Evolutionary conservation across 2,797 vertebrate genomes (phyloP), one percentile per base, ranked within the genome.

Genomic region (Todus mexicanus): DNA sequence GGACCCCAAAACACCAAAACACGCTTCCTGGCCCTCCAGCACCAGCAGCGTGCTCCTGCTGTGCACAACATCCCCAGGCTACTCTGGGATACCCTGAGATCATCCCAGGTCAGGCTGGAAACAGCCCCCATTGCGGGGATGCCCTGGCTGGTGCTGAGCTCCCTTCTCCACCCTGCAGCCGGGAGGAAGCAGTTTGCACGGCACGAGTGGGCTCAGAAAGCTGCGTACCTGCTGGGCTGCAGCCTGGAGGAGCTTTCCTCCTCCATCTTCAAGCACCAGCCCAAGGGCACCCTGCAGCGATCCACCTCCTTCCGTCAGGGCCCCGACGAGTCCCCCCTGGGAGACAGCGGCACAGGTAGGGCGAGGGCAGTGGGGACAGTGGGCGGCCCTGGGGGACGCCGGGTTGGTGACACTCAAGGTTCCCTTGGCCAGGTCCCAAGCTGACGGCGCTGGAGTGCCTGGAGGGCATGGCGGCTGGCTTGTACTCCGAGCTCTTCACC

Each of bases 151-250:
- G 15, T 4, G 0, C 91, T 94, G 76, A 96, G 23, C 10, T 14
- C 65, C 53, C 14, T 81, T 86, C 65, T 86, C 69, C 45, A 47
- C 84, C 42, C 78, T 33, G 6, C 71, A 99, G 99, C 97, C 7
- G 99, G 99, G 45, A 98, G 99, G 23, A 98, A 98, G 94, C 99
- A 99, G 97, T 99, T 99, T 98, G 99, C 99, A 8, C 98, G 98
- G 33, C 99, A 99, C 0, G 99, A 99, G 87, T 99, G 99, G 99
- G 99, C 99, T 60, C 99, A 99, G 98, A 99, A 99, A 92, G 99
- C 99, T 0, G 99, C 99, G 0, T 99, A 99, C 96, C 97, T 99
- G 84, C 96, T 99, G 97, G 99, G 99, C 96, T 99, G 99, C 95
- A 98, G 97, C 84, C 96, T 99, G 94, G 99, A 99, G 96, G 99